Evolutionary conservation across 2,888 invertebrate genomes (phyloP), one percentile per base, ranked within the genome.

Genomic region (Pilophorus perplexus): DNA sequence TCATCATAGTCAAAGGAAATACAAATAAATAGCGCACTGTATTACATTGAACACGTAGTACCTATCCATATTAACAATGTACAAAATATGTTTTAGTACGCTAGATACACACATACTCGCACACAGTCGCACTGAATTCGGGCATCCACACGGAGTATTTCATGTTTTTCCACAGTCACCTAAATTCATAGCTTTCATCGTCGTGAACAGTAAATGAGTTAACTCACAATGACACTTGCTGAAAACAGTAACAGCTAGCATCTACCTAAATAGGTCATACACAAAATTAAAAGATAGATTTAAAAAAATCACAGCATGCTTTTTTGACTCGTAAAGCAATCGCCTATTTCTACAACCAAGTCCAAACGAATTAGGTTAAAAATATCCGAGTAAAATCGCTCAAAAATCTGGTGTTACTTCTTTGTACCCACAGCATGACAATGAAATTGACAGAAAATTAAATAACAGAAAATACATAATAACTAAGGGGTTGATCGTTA

Each of bases 241-340:
- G 52, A 52, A 52, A 46, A 46, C n/a, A n/a, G 6, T 52, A 28
- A 28, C 28, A 52, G 52, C 52, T 28, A 18, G 52, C 12, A 28
- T 28, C n/a, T n/a, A n/a, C n/a, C n/a, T n/a, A n/a, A n/a, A 2
- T 50, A 50, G 28, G 52, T 52, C 27, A 28, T 52, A 52, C 52
- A 52, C 28, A 28, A 28, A 52, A 52, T 25, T 52, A 52, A 52
- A 52, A 2, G 52, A 28, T 52, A 52, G n/a, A 8, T 12, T n/a
- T 52, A 12, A 28, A 14, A 22, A 28, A 52, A 52, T 52, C 52
- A 52, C 52, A 52, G 52, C 52, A 52, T 52, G 52, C 52, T 52
- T 52, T 44, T 52, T 52, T 52, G 52, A 52, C 52, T 52, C 27
- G 14, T 52, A 52, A 52, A 52, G 52, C 52, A 52, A 27, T 52